These are phyloP conservation scores for Drosophila testacea DNA, from an alignment of 2,888 invertebrate species.

Conservation along the genomic window DNA sequence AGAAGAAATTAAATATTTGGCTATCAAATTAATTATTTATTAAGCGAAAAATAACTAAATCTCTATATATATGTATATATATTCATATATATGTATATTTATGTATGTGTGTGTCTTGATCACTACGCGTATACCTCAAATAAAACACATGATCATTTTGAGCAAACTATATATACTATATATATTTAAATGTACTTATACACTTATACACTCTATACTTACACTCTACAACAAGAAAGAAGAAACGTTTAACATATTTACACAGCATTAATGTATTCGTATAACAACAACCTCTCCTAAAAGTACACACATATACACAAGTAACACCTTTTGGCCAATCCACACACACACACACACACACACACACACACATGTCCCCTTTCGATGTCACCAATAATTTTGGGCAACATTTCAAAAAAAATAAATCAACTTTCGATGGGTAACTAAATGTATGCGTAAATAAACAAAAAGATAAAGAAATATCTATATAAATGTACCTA, in stretches of 20 bases:
- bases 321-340: slow-evolving; percentile 48
- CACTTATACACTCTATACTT: slow-evolving; percentile 54
- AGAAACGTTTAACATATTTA: slow-evolving; percentile 65
- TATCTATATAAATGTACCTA: slow-evolving; percentile 83
- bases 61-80: slow-evolving; percentile 27
- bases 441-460: slow-evolving; percentile 73
- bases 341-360: slow-evolving; percentile 28
- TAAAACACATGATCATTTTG: slow-evolving; percentile 73
- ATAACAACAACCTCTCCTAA: slow-evolving; percentile 30
- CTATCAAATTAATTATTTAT: slow-evolving; percentile 40
- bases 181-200: slow-evolving; percentile 71
- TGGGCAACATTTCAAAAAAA: slow-evolving; percentile 47
- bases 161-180: slow-evolving; percentile 44
- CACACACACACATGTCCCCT: slow-evolving; percentile 31
- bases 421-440: slow-evolving; percentile 48
- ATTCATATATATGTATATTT: slow-evolving; percentile 77
- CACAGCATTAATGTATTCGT: slow-evolving; percentile 40
- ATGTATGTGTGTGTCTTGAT: slow-evolving; percentile 85
- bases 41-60: slow-evolving; percentile 40
- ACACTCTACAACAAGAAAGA: slow-evolving; percentile 52
- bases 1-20: slow-evolving; percentile 64
- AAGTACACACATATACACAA: slow-evolving; percentile 40
- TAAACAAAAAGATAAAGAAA: slow-evolving; percentile 57
- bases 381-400: slow-evolving; percentile 53
- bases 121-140: slow-evolving; percentile 87